Base-by-base conservation (phyloP, 2,797 vertebrate species). In the Lagorchestes hirsutus region DNA sequence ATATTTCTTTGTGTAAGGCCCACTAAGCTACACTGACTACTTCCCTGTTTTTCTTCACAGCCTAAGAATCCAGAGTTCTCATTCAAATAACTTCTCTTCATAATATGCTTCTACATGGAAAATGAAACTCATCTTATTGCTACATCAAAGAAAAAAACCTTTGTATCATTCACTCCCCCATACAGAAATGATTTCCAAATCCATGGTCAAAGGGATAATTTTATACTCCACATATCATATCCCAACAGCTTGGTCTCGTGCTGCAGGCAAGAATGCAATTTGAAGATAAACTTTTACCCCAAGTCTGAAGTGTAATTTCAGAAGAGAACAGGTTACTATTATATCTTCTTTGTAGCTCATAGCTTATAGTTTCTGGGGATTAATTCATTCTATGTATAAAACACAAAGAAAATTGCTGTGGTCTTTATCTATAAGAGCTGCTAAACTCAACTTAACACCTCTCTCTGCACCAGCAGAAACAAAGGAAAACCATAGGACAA, bases 281-380 rank as follows among this genome's bases (percentile, higher is more conserved):
- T 95, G 96, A 97, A 98, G 93, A 96, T 94, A 96, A 97, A 97
- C 92, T 97, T 98, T 96, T 94, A 59, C 95, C 91, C 95, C 94
- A 54, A 56, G 28, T 93, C 96, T 97, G 91, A 98, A 97, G 97
- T 13, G 93, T 95, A 98, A 95, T 97, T 98, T 96, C 94, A 97
- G 97, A 96, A 93, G 93, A 97, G 98, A 97, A 87, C 90, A 96
- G 50, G 55, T 96, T 95, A 96, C 50, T 55, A 94, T 92, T 96
- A 96, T 55, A 91, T 96, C 94, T 50, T 95, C 50, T 97, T 98
- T 97, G 95, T 98, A 98, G 95, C 95, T 96, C 92, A 12, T n/a
- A 54, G 82, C 96, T 90, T 92, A 52, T 87, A 92, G 96, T 98
- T 98, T 97, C 95, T 97, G 97, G 87, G 1, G 93, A 97, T 94